Evolutionary conservation across 2,113 vertebrate genomes (phyloP), one percentile per base, ranked within the genome.

Genomic region (Ariopsis seemanni): DNA sequence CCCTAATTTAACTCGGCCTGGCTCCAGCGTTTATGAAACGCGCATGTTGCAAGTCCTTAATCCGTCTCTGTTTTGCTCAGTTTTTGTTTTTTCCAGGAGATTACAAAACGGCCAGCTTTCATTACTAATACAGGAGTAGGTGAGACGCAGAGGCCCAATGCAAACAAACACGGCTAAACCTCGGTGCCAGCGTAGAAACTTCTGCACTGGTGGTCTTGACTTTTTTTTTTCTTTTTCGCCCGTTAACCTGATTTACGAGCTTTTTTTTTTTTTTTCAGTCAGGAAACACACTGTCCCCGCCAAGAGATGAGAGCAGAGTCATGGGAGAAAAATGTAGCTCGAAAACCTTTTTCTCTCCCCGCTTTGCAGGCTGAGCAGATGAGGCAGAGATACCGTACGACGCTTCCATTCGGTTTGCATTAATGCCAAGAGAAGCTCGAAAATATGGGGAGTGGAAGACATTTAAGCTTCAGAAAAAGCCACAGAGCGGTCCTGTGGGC

Each of bases 1-100:
- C 96, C 97, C 97, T 96, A 96, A 96, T 96, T 96, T 96, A 95
- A 94, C 93, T 88, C 94, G 90, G 94, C 96, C 94, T 91, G 92
- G 91, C 94, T 93, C 93, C 95, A 92, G 94, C 94, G 92, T 96
- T 96, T 95, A 92, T 86, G 88, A 93, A 86, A 89, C 87, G 42
- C 60, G 90, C 92, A 92, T 93, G 94, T 94, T 92, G 94, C 93
- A 91, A 92, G 94, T 1, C 90, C 93, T 75, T 97, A 97, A 97
- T 92, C 94, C 85, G 87, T 94, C 91, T 91, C 92, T 95, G 95
- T 97, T 96, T 95, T 94, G 12, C 91, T 93, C 93, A 90, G 63
- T 93, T 95, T 58, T 90, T 92, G 1, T 34, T 34, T 34, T 34
- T 34, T 34, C 34, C 93, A 95, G 93, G 94, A 95, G 95, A 96